Conservation (phyloP, 2,797 vertebrate species). For the Tarsius wallacei region DNA sequence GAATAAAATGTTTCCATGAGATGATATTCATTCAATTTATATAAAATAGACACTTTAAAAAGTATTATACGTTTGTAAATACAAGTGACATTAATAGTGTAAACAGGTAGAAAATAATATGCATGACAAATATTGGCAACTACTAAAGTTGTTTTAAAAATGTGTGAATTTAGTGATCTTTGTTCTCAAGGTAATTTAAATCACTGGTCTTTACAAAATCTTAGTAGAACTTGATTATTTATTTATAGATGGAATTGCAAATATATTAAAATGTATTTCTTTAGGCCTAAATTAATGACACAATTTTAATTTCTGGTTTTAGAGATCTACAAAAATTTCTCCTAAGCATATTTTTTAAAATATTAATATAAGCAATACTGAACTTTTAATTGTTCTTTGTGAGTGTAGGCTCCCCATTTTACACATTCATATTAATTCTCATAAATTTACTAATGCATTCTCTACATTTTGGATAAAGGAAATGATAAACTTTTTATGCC, state of each 20-base stretch:
- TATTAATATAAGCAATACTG: neutral
- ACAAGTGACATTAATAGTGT: neutral
- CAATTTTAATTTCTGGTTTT: slow-evolving; percentile 48
- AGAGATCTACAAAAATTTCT: neutral
- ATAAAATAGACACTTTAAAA: neutral
- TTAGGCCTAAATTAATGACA: neutral
- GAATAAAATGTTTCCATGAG: neutral
- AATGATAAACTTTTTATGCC: neutral
- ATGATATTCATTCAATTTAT: neutral
- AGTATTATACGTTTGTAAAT: neutral
- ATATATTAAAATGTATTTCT: slow-evolving; percentile 54
- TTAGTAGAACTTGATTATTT: slow-evolving; percentile 60
- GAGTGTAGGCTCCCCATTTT: neutral
- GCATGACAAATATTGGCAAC: neutral
- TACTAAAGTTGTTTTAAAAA: neutral
- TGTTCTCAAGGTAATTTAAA: slow-evolving; percentile 36
- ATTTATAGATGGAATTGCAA: slow-evolving; percentile 54
- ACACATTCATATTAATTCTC: slow-evolving; percentile 33
- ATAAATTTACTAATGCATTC: neutral
- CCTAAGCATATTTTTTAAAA: slow-evolving; percentile 44
- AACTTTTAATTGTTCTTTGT: slow-evolving; percentile 29
- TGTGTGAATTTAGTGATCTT: neutral
- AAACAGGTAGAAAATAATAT: slow-evolving; percentile 20
- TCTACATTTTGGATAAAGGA: neutral
- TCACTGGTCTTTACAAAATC: neutral